These are phyloP conservation scores for Serrognathus titanus DNA, from an alignment of 2,888 invertebrate genomes.

Conservation along the genomic window DNA sequence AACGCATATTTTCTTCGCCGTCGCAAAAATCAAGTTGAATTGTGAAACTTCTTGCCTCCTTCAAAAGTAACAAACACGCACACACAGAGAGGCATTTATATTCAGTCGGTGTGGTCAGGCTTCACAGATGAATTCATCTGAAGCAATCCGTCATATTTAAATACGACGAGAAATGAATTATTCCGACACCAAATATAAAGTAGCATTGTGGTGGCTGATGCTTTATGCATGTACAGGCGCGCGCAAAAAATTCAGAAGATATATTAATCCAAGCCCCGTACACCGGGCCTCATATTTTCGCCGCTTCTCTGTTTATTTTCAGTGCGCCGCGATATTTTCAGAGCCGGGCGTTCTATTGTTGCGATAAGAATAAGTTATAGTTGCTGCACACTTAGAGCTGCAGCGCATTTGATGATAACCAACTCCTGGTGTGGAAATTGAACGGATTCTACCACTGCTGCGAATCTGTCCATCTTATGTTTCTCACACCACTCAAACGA, in stretches of 20 bases:
- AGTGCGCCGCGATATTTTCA: no score
- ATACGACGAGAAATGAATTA: conserved; percentile 35
- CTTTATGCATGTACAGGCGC: conserved; percentile 24
- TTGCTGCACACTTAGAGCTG: no score
- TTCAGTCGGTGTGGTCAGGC: conserved; percentile 20
- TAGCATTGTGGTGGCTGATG: conserved; percentile 21
- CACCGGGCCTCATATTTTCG: not conserved
- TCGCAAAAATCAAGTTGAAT: no score
- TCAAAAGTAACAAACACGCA: not conserved
- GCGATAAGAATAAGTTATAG: no score
- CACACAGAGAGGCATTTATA: not conserved
- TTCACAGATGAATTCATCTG: conserved; percentile 33
- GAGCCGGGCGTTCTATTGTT: not conserved
- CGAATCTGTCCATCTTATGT: no score
- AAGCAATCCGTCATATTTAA: conserved; percentile 40
- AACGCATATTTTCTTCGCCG: no score
- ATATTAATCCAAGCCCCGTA: not conserved
- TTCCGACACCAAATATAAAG: conserved; percentile 32
- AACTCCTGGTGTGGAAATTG: no score
- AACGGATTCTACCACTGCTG: no score
- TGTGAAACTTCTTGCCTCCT: not conserved
- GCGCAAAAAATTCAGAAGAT: not conserved
- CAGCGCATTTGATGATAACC: no score
- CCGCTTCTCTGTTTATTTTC: not conserved
- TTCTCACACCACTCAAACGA: no score